Conservation (phyloP, 2,113 vertebrate species). For the Paraplagusia blochii region DNA sequence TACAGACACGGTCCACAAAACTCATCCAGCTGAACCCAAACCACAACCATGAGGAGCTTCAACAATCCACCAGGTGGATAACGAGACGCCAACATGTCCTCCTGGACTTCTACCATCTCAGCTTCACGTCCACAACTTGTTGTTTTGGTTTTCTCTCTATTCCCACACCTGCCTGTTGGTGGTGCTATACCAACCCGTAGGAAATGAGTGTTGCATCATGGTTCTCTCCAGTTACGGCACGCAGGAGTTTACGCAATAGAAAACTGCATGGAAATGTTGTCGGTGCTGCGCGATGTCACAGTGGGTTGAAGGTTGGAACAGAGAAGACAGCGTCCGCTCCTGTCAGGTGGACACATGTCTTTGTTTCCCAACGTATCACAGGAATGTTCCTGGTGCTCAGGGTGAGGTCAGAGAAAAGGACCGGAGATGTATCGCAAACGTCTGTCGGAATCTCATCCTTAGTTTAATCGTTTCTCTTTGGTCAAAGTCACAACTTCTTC, state of each 20-base stretch:
- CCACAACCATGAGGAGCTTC: not conserved
- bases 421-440: too few relatives aligned
- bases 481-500: too few relatives aligned
- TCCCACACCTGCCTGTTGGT: not conserved
- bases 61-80: conserved; percentile 1
- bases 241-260: not conserved
- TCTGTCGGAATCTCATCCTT: too few relatives aligned
- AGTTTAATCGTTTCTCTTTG: too few relatives aligned
- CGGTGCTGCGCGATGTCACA: not conserved
- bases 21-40: not conserved
- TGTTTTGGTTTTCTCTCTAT: not conserved
- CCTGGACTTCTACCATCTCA: not conserved
- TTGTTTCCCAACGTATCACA: too few relatives aligned
- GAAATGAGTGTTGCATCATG: not conserved
- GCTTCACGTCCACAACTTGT: not conserved
- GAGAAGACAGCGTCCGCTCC: not conserved
- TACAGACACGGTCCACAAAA: not conserved
- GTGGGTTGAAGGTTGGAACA: not conserved
- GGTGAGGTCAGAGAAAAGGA: too few relatives aligned
- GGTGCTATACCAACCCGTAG: not conserved
- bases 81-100: not conserved
- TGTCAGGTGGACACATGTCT: not conserved
- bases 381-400: too few relatives aligned
- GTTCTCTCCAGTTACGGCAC: not conserved
- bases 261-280: not conserved